Base-by-base conservation (phyloP, 2,888 invertebrate genomes). In the Steromphala cineraria region DNA sequence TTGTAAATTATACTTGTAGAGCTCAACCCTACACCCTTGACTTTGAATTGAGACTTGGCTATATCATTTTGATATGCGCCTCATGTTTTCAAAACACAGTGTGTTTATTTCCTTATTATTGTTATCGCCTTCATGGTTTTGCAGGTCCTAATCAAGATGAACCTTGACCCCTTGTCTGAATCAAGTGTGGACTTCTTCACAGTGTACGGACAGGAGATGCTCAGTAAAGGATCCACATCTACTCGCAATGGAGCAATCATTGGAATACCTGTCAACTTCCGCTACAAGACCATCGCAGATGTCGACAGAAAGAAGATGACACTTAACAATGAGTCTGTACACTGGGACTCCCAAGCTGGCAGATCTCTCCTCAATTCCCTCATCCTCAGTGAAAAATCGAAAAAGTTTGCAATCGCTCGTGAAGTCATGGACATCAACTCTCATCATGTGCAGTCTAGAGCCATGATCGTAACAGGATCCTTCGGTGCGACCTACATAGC, bases 401-500 rank as follows among this genome's bases (percentile, higher is more conserved):
- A 97, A 92, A 94, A 96, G 82, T 97, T 96, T 94, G 97, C 96
- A 0, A 95, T 97, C 36, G 97, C 96, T 81, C 95, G 96, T 87
- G 96, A 97, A 93, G 95, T 97, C 78, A 92, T 96, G 81, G 95
- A 95, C 93, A 92, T 95, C 2, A 94, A 95, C 83, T 95, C 95
- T 55, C 93, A 95, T 81, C 95, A 95, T 90, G 92, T 95, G 1
- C 92, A 95, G 0, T 90, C 95, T 71, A 95, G 96, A 84, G 94
- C 95, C 0, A 78, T 94, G 0, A 95, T 95, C 87, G 95, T 95
- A 78, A 93, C 94, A 76, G 75, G 93, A 3, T 82, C 78, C 46
- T 79, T 75, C 21, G 74, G 82, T 10, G 7, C 55, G 1, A 81
- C 85, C 2, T 89, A 95, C 90, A 93, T 94, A 75, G 10, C 95